Conservation (phyloP, 2,113 vertebrate genomes). For the Leucoraja erinaceus region DNA sequence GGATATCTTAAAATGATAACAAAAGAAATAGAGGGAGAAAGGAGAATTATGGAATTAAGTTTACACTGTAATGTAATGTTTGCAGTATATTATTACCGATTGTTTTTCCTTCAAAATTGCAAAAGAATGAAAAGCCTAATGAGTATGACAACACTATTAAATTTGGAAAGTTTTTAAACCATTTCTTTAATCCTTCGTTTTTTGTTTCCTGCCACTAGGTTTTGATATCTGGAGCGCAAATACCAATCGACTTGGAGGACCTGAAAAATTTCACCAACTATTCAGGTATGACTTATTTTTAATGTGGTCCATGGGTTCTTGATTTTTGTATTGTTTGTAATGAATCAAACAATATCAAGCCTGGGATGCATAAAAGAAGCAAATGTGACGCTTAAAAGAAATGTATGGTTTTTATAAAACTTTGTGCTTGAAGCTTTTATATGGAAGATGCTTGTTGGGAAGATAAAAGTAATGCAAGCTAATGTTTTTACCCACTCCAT, state of each 20-base stretch:
- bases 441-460: neutral
- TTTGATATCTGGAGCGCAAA: constrained; percentile 88
- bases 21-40: neutral
- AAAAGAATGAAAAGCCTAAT: neutral
- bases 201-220: constrained; percentile 59
- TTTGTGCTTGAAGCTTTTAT: neutral
- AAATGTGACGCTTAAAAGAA: neutral
- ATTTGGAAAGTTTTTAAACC: neutral
- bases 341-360: neutral
- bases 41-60: neutral
- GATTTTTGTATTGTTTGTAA: neutral
- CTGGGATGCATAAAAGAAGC: neutral
- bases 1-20: neutral
- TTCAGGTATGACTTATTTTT: constrained; percentile 66
- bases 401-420: neutral
- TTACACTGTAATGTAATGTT: neutral
- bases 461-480: neutral
- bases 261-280: constrained; percentile 96
- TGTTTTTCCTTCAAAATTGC: neutral
- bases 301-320: neutral
- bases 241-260: constrained; percentile 91
- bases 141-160: neutral
- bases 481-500: too few relatives aligned
- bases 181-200: neutral
- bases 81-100: neutral